A percentile compares a stretch with the other conserved stretches of the same genome.
Evolutionary conservation across 2,797 vertebrate genomes (phyloP).

Genomic region (Garrulus glandarius): DNA sequence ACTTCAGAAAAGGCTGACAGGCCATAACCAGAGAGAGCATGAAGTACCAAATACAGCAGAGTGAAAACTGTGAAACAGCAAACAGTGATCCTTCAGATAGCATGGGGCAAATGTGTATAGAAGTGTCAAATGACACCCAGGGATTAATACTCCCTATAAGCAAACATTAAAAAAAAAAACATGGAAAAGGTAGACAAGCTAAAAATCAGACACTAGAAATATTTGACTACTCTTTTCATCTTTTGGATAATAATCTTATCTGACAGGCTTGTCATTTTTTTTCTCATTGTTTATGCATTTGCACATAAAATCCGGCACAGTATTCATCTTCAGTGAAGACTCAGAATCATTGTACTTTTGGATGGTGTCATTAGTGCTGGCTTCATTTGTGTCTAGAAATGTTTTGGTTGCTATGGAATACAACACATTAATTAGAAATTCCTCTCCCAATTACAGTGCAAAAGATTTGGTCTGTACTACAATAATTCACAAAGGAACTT

Average conservation of each 20-base stretch:
- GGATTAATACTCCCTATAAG: neutral
- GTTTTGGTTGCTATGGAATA: constrained; percentile 6
- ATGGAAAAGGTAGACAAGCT: neutral
- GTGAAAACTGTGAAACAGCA: neutral
- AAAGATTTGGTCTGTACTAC: neutral
- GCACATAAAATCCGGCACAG: neutral
- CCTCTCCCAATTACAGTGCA: neutral
- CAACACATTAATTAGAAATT: neutral
- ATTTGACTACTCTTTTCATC: neutral
- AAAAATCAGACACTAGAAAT: neutral
- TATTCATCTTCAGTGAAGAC: neutral
- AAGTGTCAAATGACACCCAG: neutral
- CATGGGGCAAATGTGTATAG: fast-evolving
- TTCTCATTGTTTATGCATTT: neutral
- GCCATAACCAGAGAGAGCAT: neutral
- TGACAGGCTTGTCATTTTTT: neutral
- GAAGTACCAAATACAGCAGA: neutral
- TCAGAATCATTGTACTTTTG: neutral
- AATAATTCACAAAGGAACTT: neutral
- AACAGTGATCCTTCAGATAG: neutral
- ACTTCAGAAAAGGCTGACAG: neutral
- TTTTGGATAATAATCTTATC: neutral
- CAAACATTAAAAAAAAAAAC: neutral
- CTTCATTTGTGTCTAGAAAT: neutral
- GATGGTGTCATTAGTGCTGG: neutral